Evolutionary conservation across 2,888 invertebrate genomes (phyloP).

Genomic region (Caenorhabditis doughertyi): DNA sequence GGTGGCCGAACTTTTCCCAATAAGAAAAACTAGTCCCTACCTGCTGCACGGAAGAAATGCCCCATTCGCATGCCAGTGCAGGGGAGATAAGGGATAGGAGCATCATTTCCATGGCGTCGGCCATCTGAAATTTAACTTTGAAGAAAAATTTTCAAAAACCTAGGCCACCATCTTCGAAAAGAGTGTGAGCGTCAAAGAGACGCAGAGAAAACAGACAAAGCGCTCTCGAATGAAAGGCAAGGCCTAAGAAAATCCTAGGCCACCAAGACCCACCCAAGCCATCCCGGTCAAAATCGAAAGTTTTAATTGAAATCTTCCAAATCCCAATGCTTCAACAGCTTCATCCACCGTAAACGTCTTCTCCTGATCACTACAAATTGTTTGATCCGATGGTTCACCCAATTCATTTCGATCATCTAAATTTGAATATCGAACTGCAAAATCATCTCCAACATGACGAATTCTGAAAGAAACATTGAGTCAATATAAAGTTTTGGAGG

Average conservation of each 20-base stretch:
- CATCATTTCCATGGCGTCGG: constrained; percentile 99
- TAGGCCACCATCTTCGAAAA: too few relatives aligned
- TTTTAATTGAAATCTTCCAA: constrained; percentile 85
- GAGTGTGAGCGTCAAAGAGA: too few relatives aligned
- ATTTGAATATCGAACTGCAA: constrained; percentile 71
- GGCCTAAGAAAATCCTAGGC: neutral
- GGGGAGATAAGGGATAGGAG: constrained; percentile 94
- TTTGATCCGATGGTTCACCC: constrained; percentile 62
- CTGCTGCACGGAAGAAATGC: constrained; percentile 86
- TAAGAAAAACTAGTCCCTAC: constrained; percentile 19
- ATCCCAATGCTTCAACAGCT: constrained; percentile 85
- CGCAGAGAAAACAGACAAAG: too few relatives aligned
- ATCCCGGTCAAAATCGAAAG: constrained; percentile 84
- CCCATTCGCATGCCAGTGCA: constrained; percentile 95
- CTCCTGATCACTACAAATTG: constrained; percentile 43
- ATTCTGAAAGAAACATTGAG: constrained; percentile 57
- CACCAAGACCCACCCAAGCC: constrained; percentile 84
- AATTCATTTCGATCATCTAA: constrained; percentile 69
- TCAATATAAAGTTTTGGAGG: neutral
- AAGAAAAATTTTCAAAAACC: too few relatives aligned
- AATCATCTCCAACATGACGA: constrained; percentile 72
- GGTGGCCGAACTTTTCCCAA: neutral
- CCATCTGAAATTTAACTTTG: constrained; percentile 89
- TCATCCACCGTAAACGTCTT: constrained; percentile 84
- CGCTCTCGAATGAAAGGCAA: too few relatives aligned